Base-by-base conservation (phyloP, 2,888 invertebrate species). In the Melipona beecheii region DNA sequence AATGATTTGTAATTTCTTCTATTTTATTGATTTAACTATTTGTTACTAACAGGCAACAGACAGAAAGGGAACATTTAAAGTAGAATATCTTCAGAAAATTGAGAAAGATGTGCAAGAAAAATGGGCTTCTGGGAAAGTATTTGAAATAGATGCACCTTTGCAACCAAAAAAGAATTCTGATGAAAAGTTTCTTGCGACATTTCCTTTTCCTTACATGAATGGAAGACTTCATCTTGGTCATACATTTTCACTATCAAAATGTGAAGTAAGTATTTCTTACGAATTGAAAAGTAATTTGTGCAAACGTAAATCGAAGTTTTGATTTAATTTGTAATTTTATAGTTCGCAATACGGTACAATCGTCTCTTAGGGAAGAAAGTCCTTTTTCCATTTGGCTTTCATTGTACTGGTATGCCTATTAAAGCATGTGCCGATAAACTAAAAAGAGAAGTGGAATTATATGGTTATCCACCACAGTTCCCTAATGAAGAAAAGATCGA, bases 201-300 rank as follows among this genome's bases (percentile, higher is more conserved):
- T 99, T 95, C 99, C 99, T 1, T 99, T 97, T 95, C 99, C 99
- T 0, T 99, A 99, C 93, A 99, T 99, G 99, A 99, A 99, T 96
- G 99, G 99, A 17, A 96, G 98, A 68, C 96, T 99, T 76, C 99
- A 99, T 96, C 95, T 99, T 88, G 99, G 99, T 0, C 99, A 99
- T 94, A 98, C 98, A 21, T 99, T 99, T 95, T 98, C 99, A 5
- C 94, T 99, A 69, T 98, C 99, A 15, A 99, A 99, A 95, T 98
- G 99, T 94, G 99, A 99, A 95, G 98, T 98, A 95, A 94, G 94
- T 87, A 79, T 78, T 65, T 52, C 31, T 69, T 74, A 68, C n/a
- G n/a, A 24, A 5, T 52, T 9, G 68, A 27, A 24, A 68, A 24
- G 43, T 54, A 58, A 62, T 50, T 27, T 36, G 13, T n/a, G 21